A percentile compares a stretch with the other conserved stretches of the same genome.
Evolutionary conservation across 1,140 invertebrate genomes (phyloP).

Genomic region (Medauroidea extradentata): DNA sequence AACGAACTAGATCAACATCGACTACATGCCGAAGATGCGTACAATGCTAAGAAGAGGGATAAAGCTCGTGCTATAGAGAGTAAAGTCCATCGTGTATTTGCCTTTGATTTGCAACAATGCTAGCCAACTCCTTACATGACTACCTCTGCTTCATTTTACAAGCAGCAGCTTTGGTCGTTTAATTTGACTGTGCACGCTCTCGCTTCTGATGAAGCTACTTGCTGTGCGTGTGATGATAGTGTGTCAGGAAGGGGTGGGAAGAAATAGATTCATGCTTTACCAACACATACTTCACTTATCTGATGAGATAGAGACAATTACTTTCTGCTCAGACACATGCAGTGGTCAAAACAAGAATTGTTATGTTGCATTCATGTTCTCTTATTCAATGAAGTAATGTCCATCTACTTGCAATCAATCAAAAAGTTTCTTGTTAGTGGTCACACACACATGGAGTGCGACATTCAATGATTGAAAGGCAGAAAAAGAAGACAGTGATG

Average conservation of each 20-base stretch:
- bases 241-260: slow-evolving; percentile 19
- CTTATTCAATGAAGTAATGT: too few species aligned
- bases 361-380: too few species aligned
- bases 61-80: not conserved
- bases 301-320: slow-evolving; percentile 3
- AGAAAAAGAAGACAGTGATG: too few species aligned
- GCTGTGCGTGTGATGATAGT: slow-evolving; percentile 26
- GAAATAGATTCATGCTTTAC: slow-evolving; percentile 18
- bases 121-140: too few species aligned
- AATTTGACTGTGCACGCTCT: slow-evolving; percentile 23
- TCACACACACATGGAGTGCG: slow-evolving; percentile 32
- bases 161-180: slow-evolving; percentile 12
- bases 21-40: too few species aligned
- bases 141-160: slow-evolving; percentile 11
- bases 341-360: too few species aligned
- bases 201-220: slow-evolving; percentile 10
- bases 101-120: slow-evolving; percentile 17
- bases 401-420: slow-evolving; percentile 13
- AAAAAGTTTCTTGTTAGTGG: too few species aligned
- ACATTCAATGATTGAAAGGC: slow-evolving; percentile 21
- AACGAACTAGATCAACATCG: not conserved
- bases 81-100: not conserved
- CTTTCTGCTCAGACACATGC: slow-evolving; percentile 23
- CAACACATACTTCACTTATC: slow-evolving; percentile 8
- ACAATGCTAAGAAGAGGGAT: not conserved